phyloP scores from a whole-genome alignment of 1,140 invertebrate species.

The Halyomorpha halys region DNA sequence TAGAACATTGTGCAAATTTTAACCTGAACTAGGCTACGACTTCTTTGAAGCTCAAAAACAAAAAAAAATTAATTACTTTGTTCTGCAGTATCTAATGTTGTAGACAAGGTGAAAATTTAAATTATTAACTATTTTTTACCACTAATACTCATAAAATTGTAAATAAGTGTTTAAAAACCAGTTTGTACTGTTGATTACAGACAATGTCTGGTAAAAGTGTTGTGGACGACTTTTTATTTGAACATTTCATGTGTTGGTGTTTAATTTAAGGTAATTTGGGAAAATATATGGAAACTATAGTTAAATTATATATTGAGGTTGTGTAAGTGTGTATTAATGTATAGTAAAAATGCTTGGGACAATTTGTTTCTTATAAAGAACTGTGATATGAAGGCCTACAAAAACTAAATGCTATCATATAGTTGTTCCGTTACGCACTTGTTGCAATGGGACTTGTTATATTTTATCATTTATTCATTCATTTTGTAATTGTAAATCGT shows the following conservation, averaged over 20 bases:
- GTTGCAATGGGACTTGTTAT: not conserved
- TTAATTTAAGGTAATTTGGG: slow-evolving; percentile 24
- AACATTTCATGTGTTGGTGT: slow-evolving; percentile 19
- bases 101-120: slow-evolving; percentile 14
- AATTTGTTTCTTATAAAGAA: slow-evolving; percentile 19
- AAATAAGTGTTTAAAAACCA: slow-evolving; percentile 4
- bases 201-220: slow-evolving; percentile 4
- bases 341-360: slow-evolving; percentile 19
- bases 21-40: not conserved
- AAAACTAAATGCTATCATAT: slow-evolving; percentile 15
- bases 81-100: slow-evolving; percentile 12
- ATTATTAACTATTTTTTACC: slow-evolving; percentile 20
- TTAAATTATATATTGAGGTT: slow-evolving; percentile 25
- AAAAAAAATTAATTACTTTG: slow-evolving; percentile 6
- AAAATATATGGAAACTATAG: slow-evolving; percentile 20
- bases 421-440: not conserved
- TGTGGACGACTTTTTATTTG: slow-evolving; percentile 14
- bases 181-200: not conserved
- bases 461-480: slow-evolving; percentile 8
- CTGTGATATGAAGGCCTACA: slow-evolving; percentile 16
- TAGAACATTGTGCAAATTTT: not conserved
- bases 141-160: slow-evolving; percentile 18
- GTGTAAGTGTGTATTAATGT: slow-evolving; percentile 23
- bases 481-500: not conserved
- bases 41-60: slow-evolving; percentile 14